Evolutionary conservation across 2,797 vertebrate species (phyloP).

Genomic region (Acanthurus tractus): DNA sequence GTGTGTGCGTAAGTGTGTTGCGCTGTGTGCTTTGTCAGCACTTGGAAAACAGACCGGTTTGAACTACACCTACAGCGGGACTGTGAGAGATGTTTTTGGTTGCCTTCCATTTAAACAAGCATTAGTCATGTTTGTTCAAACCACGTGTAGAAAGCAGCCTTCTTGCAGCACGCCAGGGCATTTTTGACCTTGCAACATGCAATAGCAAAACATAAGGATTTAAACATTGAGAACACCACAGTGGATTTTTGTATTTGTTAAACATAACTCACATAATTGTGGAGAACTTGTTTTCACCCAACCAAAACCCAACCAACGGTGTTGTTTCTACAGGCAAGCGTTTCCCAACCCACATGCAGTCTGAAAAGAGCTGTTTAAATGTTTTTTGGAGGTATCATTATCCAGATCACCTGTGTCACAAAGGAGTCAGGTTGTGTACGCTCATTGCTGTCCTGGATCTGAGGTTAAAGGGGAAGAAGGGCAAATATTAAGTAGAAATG

Average conservation of each 20-base stretch:
- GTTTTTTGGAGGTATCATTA: slow-evolving; percentile 27
- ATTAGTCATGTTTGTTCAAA: slow-evolving; percentile 71
- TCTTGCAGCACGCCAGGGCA: slow-evolving; percentile 34
- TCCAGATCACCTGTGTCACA: slow-evolving; percentile 29
- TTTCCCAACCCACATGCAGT: slow-evolving; percentile 19
- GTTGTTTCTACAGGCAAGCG: background rate
- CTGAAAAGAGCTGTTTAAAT: background rate
- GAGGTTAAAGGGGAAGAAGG: background rate
- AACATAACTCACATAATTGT: slow-evolving; percentile 45
- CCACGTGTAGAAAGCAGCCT: slow-evolving; percentile 61
- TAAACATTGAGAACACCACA: slow-evolving; percentile 15
- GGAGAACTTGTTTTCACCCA: slow-evolving; percentile 34
- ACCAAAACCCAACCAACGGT: slow-evolving; percentile 4
- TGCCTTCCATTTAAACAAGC: slow-evolving; percentile 77
- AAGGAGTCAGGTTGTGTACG: background rate
- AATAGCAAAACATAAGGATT: slow-evolving; percentile 25
- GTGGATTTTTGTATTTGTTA: slow-evolving; percentile 20
- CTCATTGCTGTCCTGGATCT: too few species aligned
- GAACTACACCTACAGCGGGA: slow-evolving; percentile 55
- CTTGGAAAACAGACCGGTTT: slow-evolving; percentile 64
- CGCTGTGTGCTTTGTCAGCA: slow-evolving; percentile 69
- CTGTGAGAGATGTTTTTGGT: slow-evolving; percentile 74
- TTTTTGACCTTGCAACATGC: slow-evolving; percentile 38
- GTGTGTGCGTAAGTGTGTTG: slow-evolving; percentile 33
- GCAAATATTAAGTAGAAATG: background rate